Base-by-base conservation (phyloP, 2,113 vertebrate species). In the Platycercus adscitus region DNA sequence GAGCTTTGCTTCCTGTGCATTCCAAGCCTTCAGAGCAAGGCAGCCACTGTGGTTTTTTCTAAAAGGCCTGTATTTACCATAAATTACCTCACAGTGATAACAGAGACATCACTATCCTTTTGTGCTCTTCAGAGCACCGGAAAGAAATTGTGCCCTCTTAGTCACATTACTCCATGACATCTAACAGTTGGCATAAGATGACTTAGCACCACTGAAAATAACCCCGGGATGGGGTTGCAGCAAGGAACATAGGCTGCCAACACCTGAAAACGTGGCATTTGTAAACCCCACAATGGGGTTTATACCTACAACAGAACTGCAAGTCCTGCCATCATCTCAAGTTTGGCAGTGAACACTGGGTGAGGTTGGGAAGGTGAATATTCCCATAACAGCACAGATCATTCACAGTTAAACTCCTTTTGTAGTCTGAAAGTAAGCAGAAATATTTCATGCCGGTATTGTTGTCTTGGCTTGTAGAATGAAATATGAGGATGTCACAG, bases 131-230 rank as follows among this genome's bases (percentile, higher is more conserved):
- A 43, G 61, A 95, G 89, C 18, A 23, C 24, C 8, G 2, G 25
- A 23, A 39, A 55, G 47, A 64, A 87, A 65, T 18, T 9, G 65
- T 3, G 19, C 23, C 1, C 70, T 1, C 52, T 28, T 41, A 28
- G 52, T 60, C 60, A 17, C 63, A 3, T 72, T 47, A 25, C 77
- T 43, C 16, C 4, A 1, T 35, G 26, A 39, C 19, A 37, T 56
- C 86, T 65, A 69, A 66, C 69, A 84, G 73, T 69, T 76, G 93
- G 81, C 82, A 88, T 14, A 39, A 81, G 86, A 61, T 60, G 86
- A 79, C 88, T 94, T 93, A 81, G 88, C 82, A 84, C 70, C 69
- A 35, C 72, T 43, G 95, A 83, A 95, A 86, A 68, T 91, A 83
- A 83, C 81, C 25, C 25, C 0, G 0, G n/a, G 84, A 76, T 10